Evolutionary conservation across 2,888 invertebrate species (phyloP), one percentile per base, ranked within the genome.

Genomic region (Sphaeridia pumilis): DNA sequence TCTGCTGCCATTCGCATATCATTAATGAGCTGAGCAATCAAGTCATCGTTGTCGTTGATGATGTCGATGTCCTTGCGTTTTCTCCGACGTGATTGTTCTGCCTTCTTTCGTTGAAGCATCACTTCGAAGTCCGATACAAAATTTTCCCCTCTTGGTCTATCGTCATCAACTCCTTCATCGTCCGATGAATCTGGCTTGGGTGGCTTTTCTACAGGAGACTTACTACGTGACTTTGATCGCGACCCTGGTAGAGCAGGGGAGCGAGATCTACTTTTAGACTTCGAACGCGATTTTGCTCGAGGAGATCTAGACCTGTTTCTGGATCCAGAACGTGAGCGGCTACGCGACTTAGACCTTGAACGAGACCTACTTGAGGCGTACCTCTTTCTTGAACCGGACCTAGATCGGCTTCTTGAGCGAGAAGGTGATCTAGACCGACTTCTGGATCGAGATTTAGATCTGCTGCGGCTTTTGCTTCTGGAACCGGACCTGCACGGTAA

Each of bases 1-100:
- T 92, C 90, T 4, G 95, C 92, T 22, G 95, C 94, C 61, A 74
- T 73, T 67, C 85, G 83, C 97, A 98, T 97, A 68, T 87, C 87
- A 54, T 80, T 78, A 66, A 97, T 79, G 60, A 95, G 74, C 66
- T 85, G 85, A 58, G 89, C 92, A 66, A 97, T 94, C 43, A 94
- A 83, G 72, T 97, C 97, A 73, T 97, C 97, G 70, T 92, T 95
- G 72, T 98, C 97, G 71, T 95, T 97, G 66, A 97, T 95, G 64
- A 97, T 83, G 70, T 93, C 93, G 67, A 90, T 88, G 72, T 94
- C 92, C 61, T 87, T 82, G 49, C 88, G 78, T 66, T 87, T 84
- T 2, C 87, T 77, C 27, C 85, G 77, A 42, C 83, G 80, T n/a
- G 80, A 77, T 65, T 85, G 81, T 71, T 92, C 92, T 65, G 87